Base-by-base conservation (phyloP, 2,797 vertebrate genomes). In the Gymnocypris eckloni region DNA sequence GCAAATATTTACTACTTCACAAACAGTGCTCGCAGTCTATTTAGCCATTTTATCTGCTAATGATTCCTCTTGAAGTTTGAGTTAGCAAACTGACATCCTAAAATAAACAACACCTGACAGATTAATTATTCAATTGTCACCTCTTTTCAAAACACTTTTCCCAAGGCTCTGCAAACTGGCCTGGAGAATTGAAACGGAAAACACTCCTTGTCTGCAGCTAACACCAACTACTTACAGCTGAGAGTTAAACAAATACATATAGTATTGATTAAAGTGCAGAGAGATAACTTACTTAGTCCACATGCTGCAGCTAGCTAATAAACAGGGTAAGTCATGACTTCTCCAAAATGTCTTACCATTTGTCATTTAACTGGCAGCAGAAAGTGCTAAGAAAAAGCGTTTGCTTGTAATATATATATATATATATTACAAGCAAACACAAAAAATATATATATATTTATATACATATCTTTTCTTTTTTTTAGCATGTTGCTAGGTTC, bases 31-130 rank as follows among this genome's bases (percentile, higher is more conserved):
- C 28, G 10, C 5, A 59, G 50, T 69, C 75, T 33, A 20, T 54
- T 73, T 77, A 85, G 52, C 67, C 9, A 16, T n/a, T 69, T 84
- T 77, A 69, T 12, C 72, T 28, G 37, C 37, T 78, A 83, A 72
- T 56, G 54, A 73, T 33, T 82, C 52, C 69, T 66, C 41, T 71
- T 20, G 16, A 66, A 39, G 39, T 43, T 43, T 16, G 56, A 45
- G n/a, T 43, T 22, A 56, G 64, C 37, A n/a, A 71, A 85, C 41
- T 71, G 66, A 61, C 66, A 37, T 71, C 13, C 28, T 54, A 43
- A 56, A 78, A 70, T 70, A 78, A 79, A 85, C 54, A 85, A 59
- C 37, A 70, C 66, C 75, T 79, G 83, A 79, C 83, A 79, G 73
- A 78, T 73, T 84, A 48, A 73, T 80, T 72, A 80, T 83, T 59